Evolutionary conservation across 2,888 invertebrate genomes (phyloP), one percentile per base, ranked within the genome.

Genomic region (Pammene fasciana): DNA sequence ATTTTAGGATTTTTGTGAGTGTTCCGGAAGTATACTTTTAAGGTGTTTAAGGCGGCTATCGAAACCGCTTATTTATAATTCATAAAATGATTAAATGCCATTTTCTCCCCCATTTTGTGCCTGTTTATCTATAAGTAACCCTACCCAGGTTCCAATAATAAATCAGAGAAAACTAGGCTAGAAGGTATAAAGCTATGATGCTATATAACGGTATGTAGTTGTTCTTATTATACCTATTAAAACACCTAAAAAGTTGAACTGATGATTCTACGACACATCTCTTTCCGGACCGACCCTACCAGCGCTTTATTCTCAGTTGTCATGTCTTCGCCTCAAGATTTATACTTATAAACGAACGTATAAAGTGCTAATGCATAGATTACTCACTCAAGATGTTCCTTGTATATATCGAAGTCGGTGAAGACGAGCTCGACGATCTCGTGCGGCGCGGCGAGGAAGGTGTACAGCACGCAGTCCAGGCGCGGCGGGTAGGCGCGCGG

Each of bases 391-490:
- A 94, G 87, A 80, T 93, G 93, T 45, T 93, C 93, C 80, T 95
- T 95, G 78, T 94, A 94, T 72, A 97, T 93, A 86, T 96, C 95
- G 88, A 97, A 96, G 82, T 96, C 95, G 61, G 95, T 94, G 88
- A 97, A 97, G 71, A 95, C 94, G 72, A 97, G 93, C 87, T 97
- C 96, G 73, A 97, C 95, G 79, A 97, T 96, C 90, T 97, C 96
- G 82, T 96, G 95, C 16, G 95, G 93, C 71, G 94, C 95, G 1
- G 96, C 97, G 78, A 95, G 92, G 90, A 97, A 97, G 45, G 96
- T 96, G 93, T 97, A 97, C 66, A 97, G 94, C 62, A 97, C 94
- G 84, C 97, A 97, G 92, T 96, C 95, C 84, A 96, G 93, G 79
- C 94, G 94, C 70, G 94, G 86, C 8, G 95, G 95, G 88, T 97